These are phyloP conservation scores for Cephus pygmeus DNA, from an alignment of 2,888 invertebrate genomes.

Conservation along the genomic window DNA sequence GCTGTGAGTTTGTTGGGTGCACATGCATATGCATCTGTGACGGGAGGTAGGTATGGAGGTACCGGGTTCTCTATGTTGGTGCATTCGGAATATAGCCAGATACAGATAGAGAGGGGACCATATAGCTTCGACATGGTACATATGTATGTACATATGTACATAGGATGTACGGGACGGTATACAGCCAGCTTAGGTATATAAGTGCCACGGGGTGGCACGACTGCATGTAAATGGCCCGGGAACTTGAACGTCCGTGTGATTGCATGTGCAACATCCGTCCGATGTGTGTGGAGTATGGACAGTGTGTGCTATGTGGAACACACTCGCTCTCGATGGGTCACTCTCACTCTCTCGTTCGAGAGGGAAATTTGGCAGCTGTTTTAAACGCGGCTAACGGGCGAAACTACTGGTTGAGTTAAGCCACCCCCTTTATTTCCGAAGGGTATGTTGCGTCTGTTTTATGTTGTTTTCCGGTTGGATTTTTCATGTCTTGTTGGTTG, in stretches of 20 bases:
- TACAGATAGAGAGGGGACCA: neutral
- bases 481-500: neutral
- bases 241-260: constrained; percentile 28
- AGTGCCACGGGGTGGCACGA: neutral
- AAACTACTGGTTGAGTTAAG: constrained; percentile 45
- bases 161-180: neutral
- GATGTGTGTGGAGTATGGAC: constrained; percentile 15
- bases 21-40: neutral
- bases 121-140: neutral
- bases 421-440: neutral
- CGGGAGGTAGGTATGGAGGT: neutral
- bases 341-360: constrained; percentile 63
- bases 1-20: neutral
- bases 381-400: constrained; percentile 60
- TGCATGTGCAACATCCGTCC: constrained; percentile 13
- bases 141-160: neutral
- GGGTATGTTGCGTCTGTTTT: neutral
- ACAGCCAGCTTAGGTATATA: neutral
- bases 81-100: constrained; percentile 1
- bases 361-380: constrained; percentile 66
- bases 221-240: constrained; percentile 4
- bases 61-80: neutral
- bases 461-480: neutral
- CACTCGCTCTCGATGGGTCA: constrained; percentile 64
- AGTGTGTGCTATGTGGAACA: constrained; percentile 55